A percentile compares a stretch with the other conserved stretches of the same genome.
Evolutionary conservation across 2,113 vertebrate genomes (phyloP).

Genomic region (Eublepharis macularius): DNA sequence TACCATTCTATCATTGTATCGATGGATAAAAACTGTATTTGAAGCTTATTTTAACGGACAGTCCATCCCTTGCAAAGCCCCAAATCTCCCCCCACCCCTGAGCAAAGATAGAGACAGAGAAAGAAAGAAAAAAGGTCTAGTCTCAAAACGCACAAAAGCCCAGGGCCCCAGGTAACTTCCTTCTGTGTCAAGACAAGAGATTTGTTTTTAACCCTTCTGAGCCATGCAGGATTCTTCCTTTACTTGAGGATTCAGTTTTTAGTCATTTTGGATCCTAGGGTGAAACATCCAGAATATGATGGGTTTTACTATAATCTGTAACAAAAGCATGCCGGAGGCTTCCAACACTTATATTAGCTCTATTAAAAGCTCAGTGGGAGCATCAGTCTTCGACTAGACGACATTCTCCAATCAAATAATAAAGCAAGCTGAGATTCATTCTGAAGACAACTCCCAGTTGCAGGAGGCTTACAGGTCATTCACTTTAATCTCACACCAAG

Average conservation of each 20-base stretch:
- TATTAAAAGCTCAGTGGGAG: background rate
- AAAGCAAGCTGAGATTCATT: slow-evolving; percentile 11
- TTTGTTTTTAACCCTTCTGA: slow-evolving; percentile 55
- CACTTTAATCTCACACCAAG: background rate
- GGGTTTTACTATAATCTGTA: slow-evolving; percentile 6
- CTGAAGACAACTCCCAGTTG: slow-evolving; percentile 1
- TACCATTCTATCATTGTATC: slow-evolving; percentile 3
- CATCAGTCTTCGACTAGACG: background rate
- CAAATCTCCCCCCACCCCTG: no score
- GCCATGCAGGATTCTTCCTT: background rate
- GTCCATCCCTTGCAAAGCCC: slow-evolving; percentile 43
- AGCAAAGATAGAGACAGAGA: slow-evolving; percentile 36
- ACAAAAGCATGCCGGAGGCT: background rate
- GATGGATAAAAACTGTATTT: slow-evolving; percentile 60
- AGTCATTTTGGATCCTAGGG: background rate
- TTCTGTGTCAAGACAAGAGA: slow-evolving; percentile 31
- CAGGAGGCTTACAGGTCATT: background rate
- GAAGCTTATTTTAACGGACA: slow-evolving; percentile 41
- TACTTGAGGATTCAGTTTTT: background rate
- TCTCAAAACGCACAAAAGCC: slow-evolving; percentile 61
- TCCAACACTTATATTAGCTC: background rate
- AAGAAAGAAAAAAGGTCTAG: slow-evolving; percentile 16
- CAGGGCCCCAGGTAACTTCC: slow-evolving; percentile 29
- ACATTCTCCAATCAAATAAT: background rate
- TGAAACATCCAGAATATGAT: slow-evolving; percentile 9